Base-by-base conservation (phyloP, 2,888 invertebrate species). In the Parnassius apollo region DNA sequence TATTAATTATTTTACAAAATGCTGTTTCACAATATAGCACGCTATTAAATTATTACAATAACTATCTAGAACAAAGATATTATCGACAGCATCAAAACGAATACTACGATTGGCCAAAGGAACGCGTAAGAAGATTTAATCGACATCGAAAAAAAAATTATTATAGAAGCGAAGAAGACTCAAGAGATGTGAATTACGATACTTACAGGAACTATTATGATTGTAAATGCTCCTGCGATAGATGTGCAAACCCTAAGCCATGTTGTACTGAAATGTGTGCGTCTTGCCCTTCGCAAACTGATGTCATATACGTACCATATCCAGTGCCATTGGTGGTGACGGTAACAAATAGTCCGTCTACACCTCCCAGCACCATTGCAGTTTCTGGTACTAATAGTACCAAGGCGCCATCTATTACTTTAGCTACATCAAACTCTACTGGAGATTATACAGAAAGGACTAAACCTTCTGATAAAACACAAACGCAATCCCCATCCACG, bases 261-360 rank as follows among this genome's bases (percentile, higher is more conserved):
- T 68, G 67, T 50, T 67, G 68, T 42, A 9, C 42, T 9, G 35
- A 18, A 22, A 22, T 58, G 11, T 69, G 69, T 35, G 35, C 13
- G 2, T 42, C 25, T 22, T 64, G 64, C 22, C 48, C 45, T 2
- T 42, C 10, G 9, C 10, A 42, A 8, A 42, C 55, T 0, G 62
- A 62, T 48, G 25, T 70, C 22, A 57, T 68, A 25, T 67, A 66
- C 25, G 64, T 70, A 10, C 69, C 69, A 11, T 70, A 67, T 52
- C 69, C 69, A n/a, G 46, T 64, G 9, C 64, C 64, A 18, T 7
- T 64, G n/a, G 46, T 64, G 4, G 12, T 64, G 42, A 45, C 56
- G 9, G 11, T 64, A 1, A 52, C 63, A 9, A 52, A 45, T 45
- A 10, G 18, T 10, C 22, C 22, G 35, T n/a, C 9, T 22, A 18